A percentile compares a stretch with the other conserved stretches of the same genome.
phyloP scores from a whole-genome alignment of 2,888 invertebrate genomes.

The Drosophila buzzatii region DNA sequence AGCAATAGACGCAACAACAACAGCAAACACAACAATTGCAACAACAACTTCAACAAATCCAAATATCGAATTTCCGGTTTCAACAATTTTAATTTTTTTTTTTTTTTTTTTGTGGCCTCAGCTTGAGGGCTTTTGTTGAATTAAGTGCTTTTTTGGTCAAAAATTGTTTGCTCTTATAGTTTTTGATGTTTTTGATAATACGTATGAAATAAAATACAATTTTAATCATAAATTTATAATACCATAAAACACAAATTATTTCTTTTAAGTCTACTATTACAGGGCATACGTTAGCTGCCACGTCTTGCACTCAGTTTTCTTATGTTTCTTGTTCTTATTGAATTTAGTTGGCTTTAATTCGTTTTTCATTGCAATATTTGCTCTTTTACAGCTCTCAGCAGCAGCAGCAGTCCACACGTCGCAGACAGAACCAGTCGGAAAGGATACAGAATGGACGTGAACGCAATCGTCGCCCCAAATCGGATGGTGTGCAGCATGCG shows the following conservation, averaged over 20 bases:
- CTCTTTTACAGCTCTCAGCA: constrained; percentile 67
- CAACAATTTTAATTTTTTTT: background rate
- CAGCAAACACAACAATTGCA: constrained; percentile 10
- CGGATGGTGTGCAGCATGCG: constrained; percentile 84
- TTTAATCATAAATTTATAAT: background rate
- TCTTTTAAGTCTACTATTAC: background rate
- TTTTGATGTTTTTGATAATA: constrained; percentile 2
- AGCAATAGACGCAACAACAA: constrained; percentile 12
- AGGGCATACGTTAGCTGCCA: background rate
- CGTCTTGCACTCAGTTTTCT: background rate
- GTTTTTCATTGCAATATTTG: constrained; percentile 20
- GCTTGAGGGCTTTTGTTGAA: constrained; percentile 30
- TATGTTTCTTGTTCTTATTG: background rate
- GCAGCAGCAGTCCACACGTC: constrained; percentile 70
- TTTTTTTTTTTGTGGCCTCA: constrained; percentile 3
- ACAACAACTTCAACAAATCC: constrained; percentile 31
- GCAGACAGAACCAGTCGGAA: constrained; percentile 78
- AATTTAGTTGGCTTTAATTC: constrained; percentile 34
- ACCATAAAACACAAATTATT: background rate
- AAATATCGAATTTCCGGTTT: constrained; percentile 48
- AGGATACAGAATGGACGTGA: constrained; percentile 81
- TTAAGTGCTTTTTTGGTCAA: constrained; percentile 39
- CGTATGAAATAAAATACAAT: constrained; percentile 3
- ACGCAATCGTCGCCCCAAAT: constrained; percentile 83
- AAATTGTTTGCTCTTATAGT: constrained; percentile 32